A percentile compares a stretch with the other conserved stretches of the same genome.
Conservation (phyloP, 2,797 vertebrate genomes). For the Trachurus trachurus region DNA sequence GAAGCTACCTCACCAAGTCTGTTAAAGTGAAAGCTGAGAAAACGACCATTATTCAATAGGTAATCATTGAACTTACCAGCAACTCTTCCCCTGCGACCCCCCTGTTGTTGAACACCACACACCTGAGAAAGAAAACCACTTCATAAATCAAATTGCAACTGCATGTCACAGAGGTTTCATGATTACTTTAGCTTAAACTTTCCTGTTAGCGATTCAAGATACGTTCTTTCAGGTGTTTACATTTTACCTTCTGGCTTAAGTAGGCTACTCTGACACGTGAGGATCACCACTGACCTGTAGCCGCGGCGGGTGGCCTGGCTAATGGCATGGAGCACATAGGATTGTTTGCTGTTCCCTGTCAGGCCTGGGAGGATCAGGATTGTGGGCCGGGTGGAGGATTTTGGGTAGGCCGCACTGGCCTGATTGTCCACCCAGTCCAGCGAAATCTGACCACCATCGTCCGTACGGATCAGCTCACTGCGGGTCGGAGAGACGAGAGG, state of each 20-base stretch:
- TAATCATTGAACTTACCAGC: slow-evolving; percentile 78
- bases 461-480: slow-evolving; percentile 87
- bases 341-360: slow-evolving; percentile 87
- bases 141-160: neutral
- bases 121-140: slow-evolving; percentile 72
- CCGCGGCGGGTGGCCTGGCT: slow-evolving; percentile 79
- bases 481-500: neutral
- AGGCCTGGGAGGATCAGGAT: slow-evolving; percentile 90
- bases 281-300: slow-evolving; percentile 81
- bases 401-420: slow-evolving; percentile 63
- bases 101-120: slow-evolving; percentile 90
- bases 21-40: neutral
- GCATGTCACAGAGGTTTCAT: neutral
- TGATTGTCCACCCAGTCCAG: slow-evolving; percentile 88
- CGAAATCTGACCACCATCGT: slow-evolving; percentile 89
- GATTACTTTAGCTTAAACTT: neutral
- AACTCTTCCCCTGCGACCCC: slow-evolving; percentile 88
- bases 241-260: neutral
- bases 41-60: neutral
- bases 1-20: neutral
- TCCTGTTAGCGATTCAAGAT: neutral
- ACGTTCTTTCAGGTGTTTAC: neutral
- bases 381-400: slow-evolving; percentile 82
- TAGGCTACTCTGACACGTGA: neutral
- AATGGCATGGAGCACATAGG: slow-evolving; percentile 86